phyloP scores from a whole-genome alignment of 2,888 invertebrate genomes.

The Apotomis betuletana region DNA sequence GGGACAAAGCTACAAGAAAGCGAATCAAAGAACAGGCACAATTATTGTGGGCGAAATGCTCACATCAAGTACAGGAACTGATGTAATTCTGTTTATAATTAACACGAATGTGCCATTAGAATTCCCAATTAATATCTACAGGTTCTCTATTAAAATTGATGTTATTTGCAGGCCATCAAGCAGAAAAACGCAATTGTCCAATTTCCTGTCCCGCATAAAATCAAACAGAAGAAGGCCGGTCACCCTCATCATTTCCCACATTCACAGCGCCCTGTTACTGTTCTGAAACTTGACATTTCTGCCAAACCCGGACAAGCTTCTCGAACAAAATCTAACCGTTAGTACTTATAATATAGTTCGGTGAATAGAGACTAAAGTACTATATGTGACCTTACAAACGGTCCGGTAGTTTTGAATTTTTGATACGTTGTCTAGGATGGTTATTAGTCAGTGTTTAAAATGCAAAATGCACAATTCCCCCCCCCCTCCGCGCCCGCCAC shows the following conservation, averaged over 20 bases:
- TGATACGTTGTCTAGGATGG: too few relatives aligned
- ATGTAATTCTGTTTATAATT: conserved; percentile 53
- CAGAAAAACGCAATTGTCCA: conserved; percentile 61
- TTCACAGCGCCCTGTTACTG: neutral
- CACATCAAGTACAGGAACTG: conserved; percentile 52
- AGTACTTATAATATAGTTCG: too few relatives aligned
- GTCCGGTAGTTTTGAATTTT: too few relatives aligned
- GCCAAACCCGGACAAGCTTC: neutral
- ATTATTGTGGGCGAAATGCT: neutral
- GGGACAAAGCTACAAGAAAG: conserved; percentile 52
- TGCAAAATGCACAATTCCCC: too few relatives aligned
- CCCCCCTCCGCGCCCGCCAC: too few relatives aligned
- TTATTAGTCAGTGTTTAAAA: too few relatives aligned
- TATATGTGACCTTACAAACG: too few relatives aligned
- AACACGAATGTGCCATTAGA: neutral
- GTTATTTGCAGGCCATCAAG: conserved; percentile 58
- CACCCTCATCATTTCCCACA: neutral
- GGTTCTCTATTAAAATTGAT: too few relatives aligned
- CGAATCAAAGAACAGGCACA: conserved; percentile 37
- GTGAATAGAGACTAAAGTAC: too few relatives aligned
- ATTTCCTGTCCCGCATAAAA: conserved; percentile 53
- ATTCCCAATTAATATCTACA: too few relatives aligned
- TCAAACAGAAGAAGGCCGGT: conserved; percentile 45
- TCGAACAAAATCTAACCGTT: neutral
- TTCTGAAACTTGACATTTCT: neutral